Conservation (phyloP, 2,888 invertebrate genomes). For the Dolichopus griseipennis region DNA sequence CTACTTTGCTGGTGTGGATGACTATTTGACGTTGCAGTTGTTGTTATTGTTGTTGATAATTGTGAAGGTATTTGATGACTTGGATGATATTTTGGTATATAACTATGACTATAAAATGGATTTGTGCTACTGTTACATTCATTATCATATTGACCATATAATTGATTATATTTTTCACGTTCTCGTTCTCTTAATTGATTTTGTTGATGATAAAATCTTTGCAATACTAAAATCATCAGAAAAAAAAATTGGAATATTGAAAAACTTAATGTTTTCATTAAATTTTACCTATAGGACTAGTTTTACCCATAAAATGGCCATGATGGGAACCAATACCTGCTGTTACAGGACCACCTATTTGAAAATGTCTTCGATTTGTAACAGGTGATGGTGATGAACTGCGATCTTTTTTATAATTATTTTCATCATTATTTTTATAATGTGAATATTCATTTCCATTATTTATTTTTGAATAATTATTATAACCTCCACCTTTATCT, state of each 20-base stretch:
- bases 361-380: conserved; percentile 29
- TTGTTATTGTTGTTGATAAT: conserved; percentile 19
- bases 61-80: conserved; percentile 21
- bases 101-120: conserved; percentile 37
- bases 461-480: conserved; percentile 21
- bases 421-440: conserved; percentile 10
- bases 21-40: conserved; percentile 14
- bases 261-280: background rate
- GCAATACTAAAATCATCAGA: too few relatives aligned
- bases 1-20: conserved; percentile 14
- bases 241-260: too few relatives aligned
- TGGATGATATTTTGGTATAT: conserved; percentile 28
- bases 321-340: conserved; percentile 24
- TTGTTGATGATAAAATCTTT: conserved; percentile 69
- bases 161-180: conserved; percentile 33
- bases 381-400: conserved; percentile 22
- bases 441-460: conserved; percentile 23
- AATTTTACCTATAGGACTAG: conserved; percentile 55
- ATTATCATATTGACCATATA: conserved; percentile 15
- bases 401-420: background rate
- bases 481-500: conserved; percentile 27
- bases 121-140: conserved; percentile 29
- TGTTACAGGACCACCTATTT: conserved; percentile 25
- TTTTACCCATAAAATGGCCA: conserved; percentile 52
- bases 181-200: conserved; percentile 56